A percentile compares a stretch with the other conserved stretches of the same genome.
phyloP scores from a whole-genome alignment of 1,140 invertebrate species.

The Drosophila mauritiana region DNA sequence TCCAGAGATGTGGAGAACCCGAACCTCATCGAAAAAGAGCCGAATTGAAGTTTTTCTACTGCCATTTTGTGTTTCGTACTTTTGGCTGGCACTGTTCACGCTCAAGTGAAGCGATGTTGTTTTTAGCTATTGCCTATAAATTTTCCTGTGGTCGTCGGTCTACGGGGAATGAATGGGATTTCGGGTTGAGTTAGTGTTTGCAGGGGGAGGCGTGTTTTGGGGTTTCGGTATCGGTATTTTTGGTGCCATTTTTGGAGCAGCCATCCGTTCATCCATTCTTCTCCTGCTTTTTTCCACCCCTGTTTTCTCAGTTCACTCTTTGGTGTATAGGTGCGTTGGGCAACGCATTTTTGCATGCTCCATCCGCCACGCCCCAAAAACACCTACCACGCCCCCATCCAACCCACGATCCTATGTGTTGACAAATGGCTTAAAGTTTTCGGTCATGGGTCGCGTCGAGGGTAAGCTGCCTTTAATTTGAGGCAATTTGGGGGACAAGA shows the following conservation, averaged over 20 bases:
- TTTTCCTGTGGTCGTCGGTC: constrained; percentile 58
- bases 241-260: constrained; percentile 53
- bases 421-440: constrained; percentile 73
- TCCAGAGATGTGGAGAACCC: constrained; percentile 39
- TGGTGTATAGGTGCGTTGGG: constrained; percentile 35
- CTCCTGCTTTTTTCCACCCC: background rate
- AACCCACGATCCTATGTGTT: constrained; percentile 34
- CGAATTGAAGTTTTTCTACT: constrained; percentile 31
- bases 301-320: constrained; percentile 12
- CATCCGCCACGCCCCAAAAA: constrained; percentile 4
- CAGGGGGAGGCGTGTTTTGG: background rate
- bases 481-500: constrained; percentile 28
- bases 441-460: constrained; percentile 24
- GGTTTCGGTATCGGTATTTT: constrained; percentile 48
- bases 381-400: background rate
- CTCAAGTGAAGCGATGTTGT: constrained; percentile 78
- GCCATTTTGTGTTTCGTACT: constrained; percentile 31
- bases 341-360: constrained; percentile 64
- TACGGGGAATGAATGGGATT: constrained; percentile 42
- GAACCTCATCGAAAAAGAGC: constrained; percentile 30
- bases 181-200: constrained; percentile 41
- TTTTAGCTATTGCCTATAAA: constrained; percentile 75
- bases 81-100: constrained; percentile 72
- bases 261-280: constrained; percentile 41
- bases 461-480: constrained; percentile 50